Conservation (phyloP, 1,140 invertebrate species). For the Zaprionus ghesquierei region DNA sequence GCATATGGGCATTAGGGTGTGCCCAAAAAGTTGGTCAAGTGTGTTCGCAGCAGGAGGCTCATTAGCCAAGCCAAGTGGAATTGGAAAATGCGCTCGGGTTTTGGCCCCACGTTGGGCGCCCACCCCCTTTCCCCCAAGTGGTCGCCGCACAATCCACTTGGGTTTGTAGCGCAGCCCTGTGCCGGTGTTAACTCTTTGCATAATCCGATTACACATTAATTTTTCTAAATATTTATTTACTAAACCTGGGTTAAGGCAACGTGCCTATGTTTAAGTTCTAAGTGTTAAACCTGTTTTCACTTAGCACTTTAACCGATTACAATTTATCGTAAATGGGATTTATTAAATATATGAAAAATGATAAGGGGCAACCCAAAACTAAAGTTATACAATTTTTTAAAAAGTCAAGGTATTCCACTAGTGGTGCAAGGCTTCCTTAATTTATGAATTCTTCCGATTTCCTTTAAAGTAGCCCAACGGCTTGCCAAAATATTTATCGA, state of each 20-base stretch:
- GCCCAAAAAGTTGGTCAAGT: slow-evolving; percentile 65
- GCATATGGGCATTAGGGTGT: slow-evolving; percentile 63
- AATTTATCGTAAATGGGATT: not conserved
- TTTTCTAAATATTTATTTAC: not conserved
- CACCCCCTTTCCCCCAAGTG: not conserved
- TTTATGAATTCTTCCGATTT: not conserved
- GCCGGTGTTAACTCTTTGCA: not conserved
- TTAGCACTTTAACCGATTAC: not conserved
- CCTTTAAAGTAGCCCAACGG: not conserved
- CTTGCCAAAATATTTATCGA: not conserved
- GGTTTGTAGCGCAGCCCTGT: not conserved
- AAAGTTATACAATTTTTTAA: too few species aligned
- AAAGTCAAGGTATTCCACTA: not conserved
- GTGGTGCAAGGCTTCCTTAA: not conserved
- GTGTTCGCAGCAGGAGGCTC: slow-evolving; percentile 31
- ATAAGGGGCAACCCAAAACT: too few species aligned
- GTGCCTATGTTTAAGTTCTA: too few species aligned
- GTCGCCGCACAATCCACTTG: not conserved
- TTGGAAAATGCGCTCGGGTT: slow-evolving; percentile 15
- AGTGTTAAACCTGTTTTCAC: not conserved
- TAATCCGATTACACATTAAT: not conserved
- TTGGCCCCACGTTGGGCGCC: not conserved
- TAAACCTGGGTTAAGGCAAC: not conserved
- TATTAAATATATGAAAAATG: too few species aligned
- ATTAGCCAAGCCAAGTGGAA: slow-evolving; percentile 39